Percentiles rank a stretch among this genome's conserved stretches.
phyloP scores from a whole-genome alignment of 2,888 invertebrate genomes.

The Abrostola triplasia region DNA sequence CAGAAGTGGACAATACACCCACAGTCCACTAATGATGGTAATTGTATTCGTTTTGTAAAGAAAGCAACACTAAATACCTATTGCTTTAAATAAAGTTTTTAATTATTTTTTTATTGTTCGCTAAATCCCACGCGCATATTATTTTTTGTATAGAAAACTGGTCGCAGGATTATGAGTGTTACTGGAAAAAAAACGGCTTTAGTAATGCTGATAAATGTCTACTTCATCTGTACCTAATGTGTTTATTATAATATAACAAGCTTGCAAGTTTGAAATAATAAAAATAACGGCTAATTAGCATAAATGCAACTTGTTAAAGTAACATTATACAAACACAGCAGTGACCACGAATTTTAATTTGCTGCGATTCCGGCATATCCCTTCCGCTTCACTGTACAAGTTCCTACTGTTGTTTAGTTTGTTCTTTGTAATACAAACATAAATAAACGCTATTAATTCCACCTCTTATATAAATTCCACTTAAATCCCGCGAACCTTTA shows the following conservation, averaged over 20 bases:
- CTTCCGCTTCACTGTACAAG: too few relatives aligned
- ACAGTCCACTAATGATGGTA: background rate
- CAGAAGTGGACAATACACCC: background rate
- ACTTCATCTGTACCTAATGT: too few relatives aligned
- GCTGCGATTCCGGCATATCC: too few relatives aligned
- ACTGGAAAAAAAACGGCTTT: background rate
- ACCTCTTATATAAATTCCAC: slow-evolving; percentile 35
- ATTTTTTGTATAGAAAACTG: background rate
- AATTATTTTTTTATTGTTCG: slow-evolving; percentile 18
- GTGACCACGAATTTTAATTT: too few relatives aligned
- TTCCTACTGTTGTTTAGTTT: too few relatives aligned
- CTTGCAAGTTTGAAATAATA: too few relatives aligned
- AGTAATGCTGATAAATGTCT: background rate
- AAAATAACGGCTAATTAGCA: too few relatives aligned
- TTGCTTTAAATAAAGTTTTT: slow-evolving; percentile 2
- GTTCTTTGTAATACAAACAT: background rate
- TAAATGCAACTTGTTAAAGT: too few relatives aligned
- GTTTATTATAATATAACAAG: too few relatives aligned
- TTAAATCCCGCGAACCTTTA: slow-evolving; percentile 42
- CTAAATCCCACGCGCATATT: background rate
- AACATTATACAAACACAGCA: too few relatives aligned
- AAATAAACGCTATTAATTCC: slow-evolving; percentile 26
- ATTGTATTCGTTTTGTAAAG: slow-evolving; percentile 2
- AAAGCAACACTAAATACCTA: slow-evolving; percentile 1
- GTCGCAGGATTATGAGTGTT: background rate